Evolutionary conservation across 2,888 invertebrate species (phyloP), one percentile per base, ranked within the genome.

Genomic region (Rapana venosa): DNA sequence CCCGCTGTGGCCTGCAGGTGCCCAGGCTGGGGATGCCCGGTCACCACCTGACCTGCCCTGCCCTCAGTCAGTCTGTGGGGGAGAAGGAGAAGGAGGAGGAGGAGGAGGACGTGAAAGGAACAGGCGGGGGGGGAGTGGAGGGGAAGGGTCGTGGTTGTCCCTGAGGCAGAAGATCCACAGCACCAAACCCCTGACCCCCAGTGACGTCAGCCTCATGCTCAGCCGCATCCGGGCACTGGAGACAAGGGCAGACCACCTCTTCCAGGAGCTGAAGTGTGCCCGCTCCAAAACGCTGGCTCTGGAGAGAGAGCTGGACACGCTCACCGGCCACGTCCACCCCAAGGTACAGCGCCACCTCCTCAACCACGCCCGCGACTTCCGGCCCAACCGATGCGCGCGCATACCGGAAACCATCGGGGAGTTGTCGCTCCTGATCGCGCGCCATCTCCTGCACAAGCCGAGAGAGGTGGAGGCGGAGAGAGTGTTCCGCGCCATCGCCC

Each of bases 11-110:
- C 32, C 88, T 90, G 36, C 92, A 91, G 6, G 93, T 96, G 11
- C 93, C 92, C 89, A 91, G 93, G 47, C 91, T 92, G 32, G 93
- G 95, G 74, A 92, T 96, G 32, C 93, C 95, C 0, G 90, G 92
- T 2, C 96, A 96, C 90, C 95, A 95, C 88, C 93, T 94, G 79
- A 87, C 92, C 26, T 96, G 96, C 89, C 92, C 93, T n/a, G 95
- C 93, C 20, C 94, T 95, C 32, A 97, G 97, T 96, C 96, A 97
- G 96, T 96, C 93, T 0, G 87, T 94, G 32, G 87, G 90, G 17
- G 94, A 93, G 32, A 92, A 93, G 0, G 74, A 17, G 15, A 22
- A n/a, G 0, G 86, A 56, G 5, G n/a, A 11, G 30, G 66, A 56
- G 32, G 81, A 56, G 30, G 17, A 17, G 0, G 58, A 32, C 36